Percentiles rank a stretch among this genome's conserved stretches.
Conservation (phyloP, 2,113 vertebrate species). For the Phalacrocorax pelagicus region DNA sequence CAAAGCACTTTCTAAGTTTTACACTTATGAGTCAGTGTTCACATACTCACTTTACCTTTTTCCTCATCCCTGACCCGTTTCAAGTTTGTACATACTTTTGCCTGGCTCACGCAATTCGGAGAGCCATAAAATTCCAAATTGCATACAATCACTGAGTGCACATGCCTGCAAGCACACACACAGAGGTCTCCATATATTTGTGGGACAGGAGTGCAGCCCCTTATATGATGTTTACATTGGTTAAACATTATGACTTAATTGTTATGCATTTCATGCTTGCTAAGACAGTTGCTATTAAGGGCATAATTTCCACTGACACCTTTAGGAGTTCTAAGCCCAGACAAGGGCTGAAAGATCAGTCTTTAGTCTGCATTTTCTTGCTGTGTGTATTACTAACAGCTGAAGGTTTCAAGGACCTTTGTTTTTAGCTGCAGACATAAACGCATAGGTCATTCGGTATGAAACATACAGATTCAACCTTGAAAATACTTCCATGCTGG, state of each 20-base stretch:
- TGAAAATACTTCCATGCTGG: not conserved
- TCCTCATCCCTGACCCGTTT: not conserved
- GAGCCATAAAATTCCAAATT: not conserved
- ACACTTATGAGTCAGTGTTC: not conserved
- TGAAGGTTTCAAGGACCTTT: not conserved
- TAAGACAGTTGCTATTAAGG: not conserved
- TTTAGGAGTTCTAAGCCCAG: not conserved
- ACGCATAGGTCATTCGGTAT: not conserved
- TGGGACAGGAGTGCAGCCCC: not conserved
- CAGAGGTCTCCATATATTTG: not conserved
- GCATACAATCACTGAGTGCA: not conserved
- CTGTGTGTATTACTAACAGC: not conserved
- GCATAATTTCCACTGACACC: not conserved
- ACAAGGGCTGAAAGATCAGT: not conserved
- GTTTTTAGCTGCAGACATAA: not conserved
- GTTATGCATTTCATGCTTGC: not conserved
- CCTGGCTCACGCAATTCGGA: not conserved
- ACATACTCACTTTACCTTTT: not conserved
- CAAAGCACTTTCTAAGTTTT: slow-evolving; percentile 44
- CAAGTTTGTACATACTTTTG: not conserved
- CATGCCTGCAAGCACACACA: not conserved
- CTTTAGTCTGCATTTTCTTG: not conserved
- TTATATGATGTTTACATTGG: not conserved
- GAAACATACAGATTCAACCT: not conserved
- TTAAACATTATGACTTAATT: not conserved